Percentiles rank a stretch among this genome's conserved stretches.
These are phyloP conservation scores for Araneus ventricosus DNA, from an alignment of 1,140 invertebrate species.

Conservation along the genomic window DNA sequence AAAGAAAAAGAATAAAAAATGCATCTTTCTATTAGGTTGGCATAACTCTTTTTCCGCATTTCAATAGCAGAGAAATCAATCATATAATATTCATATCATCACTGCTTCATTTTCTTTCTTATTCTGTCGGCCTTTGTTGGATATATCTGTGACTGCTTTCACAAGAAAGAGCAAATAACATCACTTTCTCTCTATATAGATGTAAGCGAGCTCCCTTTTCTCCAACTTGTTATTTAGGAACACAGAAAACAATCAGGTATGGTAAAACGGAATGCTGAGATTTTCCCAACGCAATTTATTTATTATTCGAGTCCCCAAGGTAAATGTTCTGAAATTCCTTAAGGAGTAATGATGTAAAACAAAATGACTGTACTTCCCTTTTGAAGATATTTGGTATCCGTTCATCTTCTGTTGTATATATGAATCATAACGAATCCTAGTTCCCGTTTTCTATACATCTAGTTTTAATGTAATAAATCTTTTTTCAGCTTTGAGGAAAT, in stretches of 20 bases:
- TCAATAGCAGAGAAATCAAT: background rate
- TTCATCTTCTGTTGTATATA: too few relatives aligned
- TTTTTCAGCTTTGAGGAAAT: too few relatives aligned
- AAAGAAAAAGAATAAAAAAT: background rate
- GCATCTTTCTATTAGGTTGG: background rate
- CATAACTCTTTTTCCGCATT: background rate
- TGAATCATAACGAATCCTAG: too few relatives aligned
- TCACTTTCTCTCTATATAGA: background rate
- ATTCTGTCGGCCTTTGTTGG: background rate
- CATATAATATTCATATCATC: background rate
- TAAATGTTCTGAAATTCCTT: background rate
- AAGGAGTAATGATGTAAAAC: background rate
- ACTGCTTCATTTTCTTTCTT: background rate
- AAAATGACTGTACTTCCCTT: background rate
- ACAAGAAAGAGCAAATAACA: background rate
- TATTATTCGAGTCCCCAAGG: background rate
- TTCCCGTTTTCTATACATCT: too few relatives aligned
- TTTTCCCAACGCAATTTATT: background rate
- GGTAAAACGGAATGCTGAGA: background rate
- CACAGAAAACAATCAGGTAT: background rate
- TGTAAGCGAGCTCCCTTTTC: background rate
- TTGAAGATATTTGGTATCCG: background rate
- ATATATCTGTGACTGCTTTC: background rate
- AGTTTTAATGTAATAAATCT: too few relatives aligned
- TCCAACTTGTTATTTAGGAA: background rate